phyloP scores from a whole-genome alignment of 2,797 vertebrate species.

The Cossypha polioptera region DNA sequence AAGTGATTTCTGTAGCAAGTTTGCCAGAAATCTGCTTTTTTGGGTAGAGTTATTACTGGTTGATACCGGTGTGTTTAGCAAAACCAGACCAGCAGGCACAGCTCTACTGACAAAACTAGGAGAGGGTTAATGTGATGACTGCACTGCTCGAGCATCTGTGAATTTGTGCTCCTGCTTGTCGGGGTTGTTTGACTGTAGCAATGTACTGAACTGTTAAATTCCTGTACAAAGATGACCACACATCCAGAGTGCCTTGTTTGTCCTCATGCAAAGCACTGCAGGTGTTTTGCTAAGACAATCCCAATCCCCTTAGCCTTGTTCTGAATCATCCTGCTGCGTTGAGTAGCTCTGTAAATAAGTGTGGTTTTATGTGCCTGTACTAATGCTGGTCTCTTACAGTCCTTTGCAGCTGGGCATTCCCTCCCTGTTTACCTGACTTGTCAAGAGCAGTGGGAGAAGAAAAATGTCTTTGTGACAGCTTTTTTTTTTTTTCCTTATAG shows the following conservation, averaged over 20 bases:
- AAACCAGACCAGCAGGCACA: background rate
- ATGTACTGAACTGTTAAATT: background rate
- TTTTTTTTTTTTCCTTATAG: background rate
- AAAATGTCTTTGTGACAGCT: background rate
- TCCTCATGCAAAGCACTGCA: background rate
- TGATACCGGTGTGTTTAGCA: background rate
- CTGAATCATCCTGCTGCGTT: background rate
- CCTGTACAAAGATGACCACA: background rate
- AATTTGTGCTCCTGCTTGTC: background rate
- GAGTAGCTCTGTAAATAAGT: background rate
- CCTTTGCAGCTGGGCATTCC: background rate
- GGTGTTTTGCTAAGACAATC: background rate
- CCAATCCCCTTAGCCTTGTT: background rate
- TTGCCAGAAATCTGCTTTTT: background rate
- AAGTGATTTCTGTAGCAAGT: background rate
- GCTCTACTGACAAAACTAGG: background rate
- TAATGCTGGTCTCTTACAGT: background rate
- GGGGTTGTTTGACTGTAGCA: background rate
- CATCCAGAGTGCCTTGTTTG: background rate
- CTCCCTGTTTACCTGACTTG: conserved; percentile 39
- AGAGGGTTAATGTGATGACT: background rate
- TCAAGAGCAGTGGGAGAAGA: conserved; percentile 21
- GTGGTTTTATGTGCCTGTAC: background rate
- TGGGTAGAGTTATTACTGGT: background rate
- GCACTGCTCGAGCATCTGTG: background rate